A percentile compares a stretch with the other conserved stretches of the same genome.
Evolutionary conservation across 1,140 invertebrate species (phyloP).

Genomic region (Liolophura sinensis): DNA sequence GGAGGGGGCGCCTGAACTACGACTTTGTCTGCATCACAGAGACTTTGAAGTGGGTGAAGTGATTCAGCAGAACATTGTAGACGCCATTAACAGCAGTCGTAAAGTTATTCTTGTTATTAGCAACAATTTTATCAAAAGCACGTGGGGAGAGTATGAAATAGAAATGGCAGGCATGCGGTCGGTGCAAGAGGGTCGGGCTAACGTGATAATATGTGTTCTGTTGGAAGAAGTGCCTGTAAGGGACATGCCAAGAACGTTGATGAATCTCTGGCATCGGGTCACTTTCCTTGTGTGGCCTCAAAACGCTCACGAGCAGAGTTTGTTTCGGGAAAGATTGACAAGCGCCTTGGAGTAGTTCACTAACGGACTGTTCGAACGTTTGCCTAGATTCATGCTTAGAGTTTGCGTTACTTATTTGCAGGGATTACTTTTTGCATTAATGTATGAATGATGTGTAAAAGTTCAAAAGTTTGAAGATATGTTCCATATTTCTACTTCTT

Average conservation of each 20-base stretch:
- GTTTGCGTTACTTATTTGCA: too few relatives aligned
- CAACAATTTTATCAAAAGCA: slow-evolving; percentile 66
- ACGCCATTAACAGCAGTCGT: slow-evolving; percentile 65
- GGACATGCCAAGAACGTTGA: slow-evolving; percentile 24
- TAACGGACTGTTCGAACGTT: too few relatives aligned
- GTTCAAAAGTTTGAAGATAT: too few relatives aligned
- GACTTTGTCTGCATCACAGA: slow-evolving; percentile 33
- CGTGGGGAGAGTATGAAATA: slow-evolving; percentile 72
- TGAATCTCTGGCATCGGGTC: slow-evolving; percentile 24
- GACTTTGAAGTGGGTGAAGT: slow-evolving; percentile 36
- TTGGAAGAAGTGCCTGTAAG: slow-evolving; percentile 18
- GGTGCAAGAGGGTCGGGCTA: slow-evolving; percentile 5
- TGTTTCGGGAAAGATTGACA: slow-evolving; percentile 26
- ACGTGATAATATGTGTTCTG: slow-evolving; percentile 31
- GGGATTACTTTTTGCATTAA: too few relatives aligned
- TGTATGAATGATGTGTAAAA: too few relatives aligned
- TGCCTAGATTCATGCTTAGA: too few relatives aligned
- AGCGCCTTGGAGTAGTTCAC: slow-evolving; percentile 1
- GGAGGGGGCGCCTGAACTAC: slow-evolving; percentile 5
- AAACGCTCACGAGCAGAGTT: slow-evolving; percentile 10
- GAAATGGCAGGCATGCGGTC: slow-evolving; percentile 54
- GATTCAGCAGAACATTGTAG: slow-evolving; percentile 67
- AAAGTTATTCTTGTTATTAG: slow-evolving; percentile 68
- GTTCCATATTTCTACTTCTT: too few relatives aligned
- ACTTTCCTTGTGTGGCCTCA: slow-evolving; percentile 31